Base-by-base conservation (phyloP, 2,797 vertebrate genomes). In the Myiotriccus ornatus region DNA sequence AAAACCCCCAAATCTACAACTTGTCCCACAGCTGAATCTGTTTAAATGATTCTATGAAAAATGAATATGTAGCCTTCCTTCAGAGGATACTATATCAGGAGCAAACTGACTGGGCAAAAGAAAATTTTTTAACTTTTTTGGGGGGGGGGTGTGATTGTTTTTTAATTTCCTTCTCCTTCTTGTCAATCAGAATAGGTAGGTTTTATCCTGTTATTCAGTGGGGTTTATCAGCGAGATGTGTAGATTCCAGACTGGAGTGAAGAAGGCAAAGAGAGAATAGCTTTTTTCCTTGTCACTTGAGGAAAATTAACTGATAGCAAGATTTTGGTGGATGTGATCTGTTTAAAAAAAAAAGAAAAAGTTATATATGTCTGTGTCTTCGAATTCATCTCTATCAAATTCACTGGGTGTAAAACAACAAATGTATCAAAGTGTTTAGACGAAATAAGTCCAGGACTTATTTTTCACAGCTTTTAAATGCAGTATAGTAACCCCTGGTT, bases 1-100 rank as follows among this genome's bases (percentile, higher is more conserved):
- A 87, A 44, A 5, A 2, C 0, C 3, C 2, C 9, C 18, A 55
- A 74, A 39, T 21, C 27, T 62, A 20, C 23, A 59, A 6, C 8
- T 74, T 84, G 11, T 30, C 34, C 59, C 30, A 47, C 8, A 17
- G 15, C 27, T 75, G 18, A 59, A 32, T 55, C 37, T 37, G 4
- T 70, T 80, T 37, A 53, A 56, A 74, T 19, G 0, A 64, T 39
- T 59, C 28, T 23, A 10, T 16, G 19, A 50, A 56, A 78, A 76
- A 68, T 32, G 2, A 76, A 30, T 17, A 24, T 46, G 35, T 25
- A 62, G 14, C 65, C 7, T 85, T 63, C 39, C 23, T 83, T 50
- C 52, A 63, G 67, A 60, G 10, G 23, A 27, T 44, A 5, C 20
- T 69, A 4, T 28, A 28, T 18, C 12, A 9, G 17, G 8, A 46